phyloP scores from a whole-genome alignment of 1,140 invertebrate species.

The Carposina sasakii region DNA sequence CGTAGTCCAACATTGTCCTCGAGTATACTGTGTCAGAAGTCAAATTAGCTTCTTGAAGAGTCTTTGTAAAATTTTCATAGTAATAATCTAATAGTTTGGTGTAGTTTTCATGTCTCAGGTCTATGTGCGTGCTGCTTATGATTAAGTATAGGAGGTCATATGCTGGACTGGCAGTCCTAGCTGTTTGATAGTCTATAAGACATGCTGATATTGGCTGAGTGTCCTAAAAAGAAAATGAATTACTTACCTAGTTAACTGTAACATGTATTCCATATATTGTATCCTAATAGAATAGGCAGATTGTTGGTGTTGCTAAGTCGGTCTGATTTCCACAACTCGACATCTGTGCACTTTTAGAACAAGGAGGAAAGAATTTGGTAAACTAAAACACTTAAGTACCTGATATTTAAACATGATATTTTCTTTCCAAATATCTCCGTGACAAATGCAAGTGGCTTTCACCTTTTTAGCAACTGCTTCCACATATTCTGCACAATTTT shows the following conservation, averaged over 20 bases:
- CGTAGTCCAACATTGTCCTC: constrained; percentile 36
- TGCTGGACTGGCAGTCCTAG: constrained; percentile 43
- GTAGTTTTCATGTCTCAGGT: constrained; percentile 35
- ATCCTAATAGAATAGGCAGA: no score
- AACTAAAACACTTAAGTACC: constrained; percentile 24
- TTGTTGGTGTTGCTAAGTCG: no score
- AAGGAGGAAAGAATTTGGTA: no score
- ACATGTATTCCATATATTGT: no score
- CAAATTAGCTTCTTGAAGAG: constrained; percentile 25
- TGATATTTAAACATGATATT: constrained; percentile 61
- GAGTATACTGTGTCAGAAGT: constrained; percentile 29
- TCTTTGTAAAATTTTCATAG: constrained; percentile 37
- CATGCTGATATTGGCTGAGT: constrained; percentile 37
- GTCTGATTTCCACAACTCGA: no score
- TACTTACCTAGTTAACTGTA: no score
- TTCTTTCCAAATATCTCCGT: constrained; percentile 64
- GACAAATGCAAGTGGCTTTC: constrained; percentile 41
- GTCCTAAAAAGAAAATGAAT: no score
- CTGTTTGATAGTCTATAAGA: constrained; percentile 57
- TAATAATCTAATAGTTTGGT: constrained; percentile 42
- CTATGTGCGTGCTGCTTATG: constrained; percentile 35
- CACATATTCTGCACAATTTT: constrained; percentile 34
- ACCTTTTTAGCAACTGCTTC: constrained; percentile 23
- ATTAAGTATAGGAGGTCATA: constrained; percentile 54
- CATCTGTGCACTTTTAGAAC: no score